Base-by-base conservation (phyloP, 2,888 invertebrate genomes). In the Drosophila anomalata region DNA sequence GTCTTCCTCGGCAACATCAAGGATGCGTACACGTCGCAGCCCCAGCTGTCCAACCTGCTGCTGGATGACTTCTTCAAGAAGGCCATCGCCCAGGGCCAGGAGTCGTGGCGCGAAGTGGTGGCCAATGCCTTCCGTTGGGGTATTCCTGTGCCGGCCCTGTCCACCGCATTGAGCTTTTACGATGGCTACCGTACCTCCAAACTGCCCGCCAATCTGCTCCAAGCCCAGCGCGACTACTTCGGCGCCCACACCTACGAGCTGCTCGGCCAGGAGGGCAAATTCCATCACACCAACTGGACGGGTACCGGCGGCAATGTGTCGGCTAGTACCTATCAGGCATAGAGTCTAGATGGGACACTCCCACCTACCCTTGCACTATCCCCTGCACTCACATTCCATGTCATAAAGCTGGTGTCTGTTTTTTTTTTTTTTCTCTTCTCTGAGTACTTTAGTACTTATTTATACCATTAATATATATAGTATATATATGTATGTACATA, bases 221-320 rank as follows among this genome's bases (percentile, higher is more conserved):
- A 99, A 94, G 98, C 99, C 0, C 99, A 99, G 91, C 93, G 99
- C 39, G 99, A 99, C 92, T 99, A 98, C 91, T 99, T 99, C 90
- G 99, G 99, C 1, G 99, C 99, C 0, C 99, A 99, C 91, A 99
- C 99, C 0, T 99, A 99, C 89, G 99, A 99, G 92, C 92, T 98
- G 58, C 92, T 97, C 58, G 94, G 93, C 4, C 93, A 96, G 72
- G 98, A 98, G 47, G 99, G 98, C 3, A 94, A 94, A 79, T 99
- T 96, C 90, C 94, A 97, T 3, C 99, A 99, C 92, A 99, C 99
- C 73, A 99, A 99, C 93, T 99, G 99, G 99, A 99, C 99, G 9
- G 99, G 99, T 12, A 97, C 97, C 83, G 99, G 99, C 31, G 98
- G 98, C 69, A 96, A 97, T 89, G 97, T 98, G 4, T 97, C 98